Evolutionary conservation across 2,797 vertebrate species (phyloP).

Genomic region (Enteromius trimaculatus): DNA sequence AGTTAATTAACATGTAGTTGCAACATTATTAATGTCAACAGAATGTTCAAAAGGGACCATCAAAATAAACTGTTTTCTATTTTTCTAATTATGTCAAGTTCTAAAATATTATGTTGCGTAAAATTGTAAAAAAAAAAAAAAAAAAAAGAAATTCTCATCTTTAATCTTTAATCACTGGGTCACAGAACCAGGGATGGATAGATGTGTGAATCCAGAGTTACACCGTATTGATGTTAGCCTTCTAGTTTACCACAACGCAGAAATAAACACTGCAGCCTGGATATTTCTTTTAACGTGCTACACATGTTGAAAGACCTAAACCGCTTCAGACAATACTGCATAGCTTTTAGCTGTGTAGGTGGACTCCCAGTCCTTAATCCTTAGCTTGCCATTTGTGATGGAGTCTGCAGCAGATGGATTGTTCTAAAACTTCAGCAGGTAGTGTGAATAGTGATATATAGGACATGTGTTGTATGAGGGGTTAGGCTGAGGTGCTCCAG

Average conservation of each 20-base stretch:
- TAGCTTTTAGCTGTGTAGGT: slow-evolving; percentile 2
- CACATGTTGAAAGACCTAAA: not conserved
- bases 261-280: not conserved
- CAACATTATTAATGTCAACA: too few species aligned
- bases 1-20: too few species aligned
- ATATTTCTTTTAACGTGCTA: not conserved
- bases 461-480: not conserved
- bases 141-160: not conserved
- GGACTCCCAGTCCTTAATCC: not conserved
- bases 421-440: not conserved
- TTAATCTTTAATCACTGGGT: not conserved
- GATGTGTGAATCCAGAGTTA: not conserved
- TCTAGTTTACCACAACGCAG: not conserved
- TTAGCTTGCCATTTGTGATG: not conserved
- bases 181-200: not conserved
- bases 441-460: slow-evolving; percentile 26
- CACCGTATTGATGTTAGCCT: not conserved
- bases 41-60: too few species aligned
- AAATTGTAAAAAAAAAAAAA: not conserved
- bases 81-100: not conserved
- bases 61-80: not conserved
- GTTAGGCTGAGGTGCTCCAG: not conserved
- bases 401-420: not conserved
- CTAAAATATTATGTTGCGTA: not conserved
- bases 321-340: not conserved